A percentile compares a stretch with the other conserved stretches of the same genome.
Evolutionary conservation across 2,113 vertebrate genomes (phyloP).

Genomic region (Fregetta grallaria): DNA sequence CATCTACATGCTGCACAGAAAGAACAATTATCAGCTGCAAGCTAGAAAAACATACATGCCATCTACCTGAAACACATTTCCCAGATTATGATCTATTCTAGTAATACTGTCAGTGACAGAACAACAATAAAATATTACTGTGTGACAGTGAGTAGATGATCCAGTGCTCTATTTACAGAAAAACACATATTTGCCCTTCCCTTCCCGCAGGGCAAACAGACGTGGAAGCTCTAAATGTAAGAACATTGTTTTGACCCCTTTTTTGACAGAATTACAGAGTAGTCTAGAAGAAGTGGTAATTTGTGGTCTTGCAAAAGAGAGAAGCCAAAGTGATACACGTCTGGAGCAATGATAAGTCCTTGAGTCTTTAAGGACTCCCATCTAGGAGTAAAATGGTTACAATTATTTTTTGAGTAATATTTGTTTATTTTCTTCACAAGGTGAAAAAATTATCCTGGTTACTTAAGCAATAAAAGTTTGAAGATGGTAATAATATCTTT

Average conservation of each 20-base stretch:
- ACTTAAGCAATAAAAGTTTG: background rate
- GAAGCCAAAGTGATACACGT: background rate
- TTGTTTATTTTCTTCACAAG: background rate
- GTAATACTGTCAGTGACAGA: background rate
- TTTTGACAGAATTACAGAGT: background rate
- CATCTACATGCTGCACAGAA: background rate
- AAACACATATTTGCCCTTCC: background rate
- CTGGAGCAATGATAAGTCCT: background rate
- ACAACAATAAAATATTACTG: background rate
- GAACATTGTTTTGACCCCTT: background rate
- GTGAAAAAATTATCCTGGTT: background rate
- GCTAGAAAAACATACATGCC: background rate
- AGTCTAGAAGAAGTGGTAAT: background rate
- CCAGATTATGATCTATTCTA: background rate
- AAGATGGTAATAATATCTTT: background rate
- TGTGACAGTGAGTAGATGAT: background rate
- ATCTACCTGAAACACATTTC: background rate
- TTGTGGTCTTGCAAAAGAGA: background rate
- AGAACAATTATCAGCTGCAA: background rate
- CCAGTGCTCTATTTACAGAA: background rate
- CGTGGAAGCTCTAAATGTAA: background rate
- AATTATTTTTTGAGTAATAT: background rate
- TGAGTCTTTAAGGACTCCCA: background rate
- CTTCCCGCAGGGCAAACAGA: accelerated
- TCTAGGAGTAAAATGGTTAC: background rate